These are phyloP conservation scores for Misgurnus anguillicaudatus DNA, from an alignment of 2,113 vertebrate genomes.

Conservation along the genomic window DNA sequence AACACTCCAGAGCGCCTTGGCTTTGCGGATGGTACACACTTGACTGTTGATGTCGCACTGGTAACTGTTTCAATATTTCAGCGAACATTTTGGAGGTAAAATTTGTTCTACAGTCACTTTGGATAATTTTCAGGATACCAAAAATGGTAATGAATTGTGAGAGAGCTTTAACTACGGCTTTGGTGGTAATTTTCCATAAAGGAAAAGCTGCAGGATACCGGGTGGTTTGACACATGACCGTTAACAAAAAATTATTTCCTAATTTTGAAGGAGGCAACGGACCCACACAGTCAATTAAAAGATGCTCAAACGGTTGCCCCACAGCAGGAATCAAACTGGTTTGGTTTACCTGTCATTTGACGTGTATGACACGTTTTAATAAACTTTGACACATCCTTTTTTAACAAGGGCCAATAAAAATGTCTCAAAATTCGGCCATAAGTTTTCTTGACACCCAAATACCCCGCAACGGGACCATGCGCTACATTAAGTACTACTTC, in stretches of 20 bases:
- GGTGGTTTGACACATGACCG: background rate
- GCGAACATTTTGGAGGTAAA: background rate
- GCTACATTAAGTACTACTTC: background rate
- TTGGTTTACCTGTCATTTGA: background rate
- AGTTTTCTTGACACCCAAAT: background rate
- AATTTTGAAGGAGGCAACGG: background rate
- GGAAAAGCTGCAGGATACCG: background rate
- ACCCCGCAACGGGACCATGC: background rate
- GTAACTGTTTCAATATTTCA: background rate
- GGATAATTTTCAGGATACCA: background rate
- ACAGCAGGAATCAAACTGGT: background rate
- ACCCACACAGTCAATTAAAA: background rate
- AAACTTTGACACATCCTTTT: background rate
- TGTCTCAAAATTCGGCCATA: background rate
- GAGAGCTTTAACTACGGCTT: background rate
- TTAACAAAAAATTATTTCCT: background rate
- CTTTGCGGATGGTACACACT: background rate
- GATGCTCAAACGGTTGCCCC: background rate
- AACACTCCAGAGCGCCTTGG: background rate
- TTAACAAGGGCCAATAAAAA: background rate
- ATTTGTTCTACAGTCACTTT: background rate
- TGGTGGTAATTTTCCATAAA: background rate
- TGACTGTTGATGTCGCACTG: background rate
- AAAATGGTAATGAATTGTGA: background rate
- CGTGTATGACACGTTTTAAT: background rate